These are phyloP conservation scores for Antheraea pernyi DNA, from an alignment of 1,140 invertebrate genomes.

Conservation along the genomic window DNA sequence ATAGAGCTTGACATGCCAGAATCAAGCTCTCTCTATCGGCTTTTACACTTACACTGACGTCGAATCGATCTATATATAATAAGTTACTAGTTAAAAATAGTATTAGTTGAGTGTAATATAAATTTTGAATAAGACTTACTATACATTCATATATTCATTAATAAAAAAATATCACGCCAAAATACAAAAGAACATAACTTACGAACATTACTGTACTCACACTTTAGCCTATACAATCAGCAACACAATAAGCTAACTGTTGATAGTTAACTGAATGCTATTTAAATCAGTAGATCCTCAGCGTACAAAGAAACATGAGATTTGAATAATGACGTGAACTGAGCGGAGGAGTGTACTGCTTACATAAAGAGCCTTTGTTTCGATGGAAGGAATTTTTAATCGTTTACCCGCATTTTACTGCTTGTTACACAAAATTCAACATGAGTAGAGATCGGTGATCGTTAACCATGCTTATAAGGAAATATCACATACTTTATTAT, in stretches of 20 bases:
- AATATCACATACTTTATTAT: not conserved
- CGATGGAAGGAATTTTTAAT: slow-evolving; percentile 39
- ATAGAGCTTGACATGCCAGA: too few species aligned
- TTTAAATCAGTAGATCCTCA: slow-evolving; percentile 4
- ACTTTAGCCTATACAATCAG: slow-evolving; percentile 13
- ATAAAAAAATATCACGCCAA: not conserved
- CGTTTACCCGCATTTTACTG: slow-evolving; percentile 26
- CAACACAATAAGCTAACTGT: slow-evolving; percentile 20
- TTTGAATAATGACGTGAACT: not conserved
- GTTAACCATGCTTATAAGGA: not conserved
- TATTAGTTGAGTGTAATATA: too few species aligned
- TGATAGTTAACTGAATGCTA: slow-evolving; percentile 8
- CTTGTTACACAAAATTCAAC: not conserved
- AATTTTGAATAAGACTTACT: too few species aligned
- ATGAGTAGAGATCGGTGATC: not conserved
- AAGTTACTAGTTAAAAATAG: too few species aligned
- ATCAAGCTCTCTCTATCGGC: too few species aligned
- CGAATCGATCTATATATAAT: too few species aligned
- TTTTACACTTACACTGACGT: too few species aligned
- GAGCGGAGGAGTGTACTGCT: slow-evolving; percentile 11
- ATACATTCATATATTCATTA: not conserved
- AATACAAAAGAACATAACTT: not conserved
- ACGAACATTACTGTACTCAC: not conserved
- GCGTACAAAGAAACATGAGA: slow-evolving; percentile 3
- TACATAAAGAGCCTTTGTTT: slow-evolving; percentile 39